Percentiles rank a stretch among this genome's conserved stretches.
These are phyloP conservation scores for Oxyscelio sp. DNA, from an alignment of 2,888 invertebrate genomes.

Conservation along the genomic window DNA sequence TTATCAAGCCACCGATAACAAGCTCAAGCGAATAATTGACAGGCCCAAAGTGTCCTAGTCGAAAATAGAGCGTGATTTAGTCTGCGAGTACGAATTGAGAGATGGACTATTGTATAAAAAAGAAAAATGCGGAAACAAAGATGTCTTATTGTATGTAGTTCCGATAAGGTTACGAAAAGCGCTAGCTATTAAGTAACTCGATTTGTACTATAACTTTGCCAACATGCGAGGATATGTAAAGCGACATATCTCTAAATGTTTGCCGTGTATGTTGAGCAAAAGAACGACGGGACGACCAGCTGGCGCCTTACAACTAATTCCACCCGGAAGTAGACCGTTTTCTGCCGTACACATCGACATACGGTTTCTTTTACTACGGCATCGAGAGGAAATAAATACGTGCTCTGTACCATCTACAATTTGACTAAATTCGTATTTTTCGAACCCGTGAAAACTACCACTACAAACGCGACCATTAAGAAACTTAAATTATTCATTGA, in stretches of 20 bases:
- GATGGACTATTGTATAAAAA: conserved; percentile 30
- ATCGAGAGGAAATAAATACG: conserved; percentile 55
- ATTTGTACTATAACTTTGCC: conserved; percentile 74
- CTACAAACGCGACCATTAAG: conserved; percentile 37
- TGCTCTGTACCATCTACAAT: conserved; percentile 57
- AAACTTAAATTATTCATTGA: conserved; percentile 60
- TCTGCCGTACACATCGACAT: conserved; percentile 70
- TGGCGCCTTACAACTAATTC: conserved; percentile 74
- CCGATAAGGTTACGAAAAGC: conserved; percentile 32
- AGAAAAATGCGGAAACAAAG: neutral
- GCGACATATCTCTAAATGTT: too few relatives aligned
- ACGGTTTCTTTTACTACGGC: conserved; percentile 37
- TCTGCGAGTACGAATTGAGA: neutral
- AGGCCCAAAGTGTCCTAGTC: too few relatives aligned
- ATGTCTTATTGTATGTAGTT: conserved; percentile 37
- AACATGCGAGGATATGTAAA: conserved; percentile 71
- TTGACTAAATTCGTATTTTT: conserved; percentile 54
- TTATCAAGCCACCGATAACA: too few relatives aligned
- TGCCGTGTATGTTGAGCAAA: conserved; percentile 65
- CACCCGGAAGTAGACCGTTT: conserved; percentile 70
- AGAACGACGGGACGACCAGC: conserved; percentile 58
- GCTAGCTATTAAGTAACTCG: conserved; percentile 63
- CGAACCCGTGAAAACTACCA: conserved; percentile 65
- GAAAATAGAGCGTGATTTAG: too few relatives aligned
- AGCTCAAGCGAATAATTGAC: too few relatives aligned